Conservation (phyloP, 1,140 invertebrate genomes). For the Drosophila mojavensis region DNA sequence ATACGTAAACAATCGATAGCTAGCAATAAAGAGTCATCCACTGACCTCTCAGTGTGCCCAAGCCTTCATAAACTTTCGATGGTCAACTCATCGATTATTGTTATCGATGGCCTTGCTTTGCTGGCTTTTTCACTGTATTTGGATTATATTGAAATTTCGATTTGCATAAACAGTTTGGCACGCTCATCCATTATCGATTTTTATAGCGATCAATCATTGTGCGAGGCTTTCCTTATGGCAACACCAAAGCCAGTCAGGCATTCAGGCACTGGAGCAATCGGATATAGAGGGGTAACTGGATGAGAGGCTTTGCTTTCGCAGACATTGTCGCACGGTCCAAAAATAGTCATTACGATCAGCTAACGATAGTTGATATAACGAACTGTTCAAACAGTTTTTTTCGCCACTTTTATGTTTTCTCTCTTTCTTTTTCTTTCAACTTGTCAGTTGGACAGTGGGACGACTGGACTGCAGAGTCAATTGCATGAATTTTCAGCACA, state of each 20-base stretch:
- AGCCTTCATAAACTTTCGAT: no score
- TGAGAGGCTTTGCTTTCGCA: background rate
- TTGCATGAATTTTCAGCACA: constrained; percentile 60
- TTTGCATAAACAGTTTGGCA: background rate
- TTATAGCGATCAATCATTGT: background rate
- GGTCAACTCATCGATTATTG: background rate
- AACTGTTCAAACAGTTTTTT: background rate
- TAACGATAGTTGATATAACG: constrained; percentile 43
- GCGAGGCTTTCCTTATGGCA: constrained; percentile 41
- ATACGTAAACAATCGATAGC: no score
- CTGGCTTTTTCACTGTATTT: no score
- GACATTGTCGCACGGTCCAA: constrained; percentile 61
- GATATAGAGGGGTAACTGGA: background rate
- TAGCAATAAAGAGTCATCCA: no score
- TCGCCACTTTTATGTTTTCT: background rate
- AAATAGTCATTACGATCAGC: constrained; percentile 75
- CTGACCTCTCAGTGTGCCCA: no score
- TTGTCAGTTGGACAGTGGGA: constrained; percentile 44
- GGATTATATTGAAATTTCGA: background rate
- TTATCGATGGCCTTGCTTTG: background rate
- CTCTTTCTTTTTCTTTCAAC: background rate
- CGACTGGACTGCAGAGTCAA: constrained; percentile 35
- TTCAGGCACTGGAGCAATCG: no score
- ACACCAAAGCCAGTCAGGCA: no score
- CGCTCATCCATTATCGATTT: background rate